Base-by-base conservation (phyloP, 1,140 invertebrate species). In the Hyposmocoma kahamanoa region DNA sequence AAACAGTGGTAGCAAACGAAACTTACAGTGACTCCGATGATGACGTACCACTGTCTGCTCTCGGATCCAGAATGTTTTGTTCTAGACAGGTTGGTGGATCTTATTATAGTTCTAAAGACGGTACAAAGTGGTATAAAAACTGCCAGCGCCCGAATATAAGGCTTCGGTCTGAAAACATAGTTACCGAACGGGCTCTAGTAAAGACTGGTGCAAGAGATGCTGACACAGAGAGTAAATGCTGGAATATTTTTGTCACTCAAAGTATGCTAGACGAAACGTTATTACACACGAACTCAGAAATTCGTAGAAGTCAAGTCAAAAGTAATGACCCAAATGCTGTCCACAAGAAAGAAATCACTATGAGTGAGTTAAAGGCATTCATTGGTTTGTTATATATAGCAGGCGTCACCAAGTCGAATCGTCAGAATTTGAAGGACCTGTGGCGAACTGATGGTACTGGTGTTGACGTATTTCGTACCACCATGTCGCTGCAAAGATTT, bases 391-490 rank as follows among this genome's bases (percentile, higher is more conserved):
- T 65, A n/a, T 61, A 56, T 18, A 32, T 61, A 13, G 58, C 53
- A 53, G 58, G 58, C 11, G 17, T 56, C 9, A 47, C 21, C 32
- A 43, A 30, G 36, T 62, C 57, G 17, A 51, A 41, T 43, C 42
- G 60, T 10, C 64, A 60, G 41, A 59, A 20, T 50, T 11, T 67
- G 3, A 58, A 45, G 38, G 59, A 66, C 42, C 39, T 62, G 9
- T 63, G 55, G 60, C 22, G 38, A 11, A 53, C 47, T 22, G 62
- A 58, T 54, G 58, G 58, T 9, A 65, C 58, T 21, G 62, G 55
- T 22, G 48, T 65, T 9, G 59, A 67, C 13, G 56, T 67, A 11
- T 62, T 67, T 58, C 26, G 53, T 1, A 47, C 34, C 8, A 56
- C 53, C 0, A 63, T 67, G 57, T 58, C 56, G 8, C 10, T 55